Evolutionary conservation across 2,888 invertebrate genomes (phyloP).

Genomic region (Heliconius aoede): DNA sequence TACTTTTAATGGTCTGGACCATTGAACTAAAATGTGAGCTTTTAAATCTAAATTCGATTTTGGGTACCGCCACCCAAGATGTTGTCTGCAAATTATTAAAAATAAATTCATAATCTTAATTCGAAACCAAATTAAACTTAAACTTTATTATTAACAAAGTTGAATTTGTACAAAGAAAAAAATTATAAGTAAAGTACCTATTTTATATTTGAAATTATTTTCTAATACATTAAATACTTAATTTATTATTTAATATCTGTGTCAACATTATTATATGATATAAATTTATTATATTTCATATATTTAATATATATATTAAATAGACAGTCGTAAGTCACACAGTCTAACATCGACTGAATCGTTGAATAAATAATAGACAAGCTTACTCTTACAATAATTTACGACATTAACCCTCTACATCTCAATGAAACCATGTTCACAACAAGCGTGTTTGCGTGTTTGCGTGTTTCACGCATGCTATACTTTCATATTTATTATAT

Average conservation of each 20-base stretch:
- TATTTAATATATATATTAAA: not conserved
- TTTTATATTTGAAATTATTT: too few relatives aligned
- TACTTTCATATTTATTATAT: slow-evolving; percentile 22
- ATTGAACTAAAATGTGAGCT: not conserved
- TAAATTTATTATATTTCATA: not conserved
- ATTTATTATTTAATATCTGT: too few relatives aligned
- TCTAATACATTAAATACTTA: too few relatives aligned
- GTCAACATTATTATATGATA: not conserved
- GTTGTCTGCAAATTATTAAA: not conserved
- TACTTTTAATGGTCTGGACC: not conserved
- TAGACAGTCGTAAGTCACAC: too few relatives aligned
- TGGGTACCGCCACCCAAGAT: not conserved
- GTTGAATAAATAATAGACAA: not conserved
- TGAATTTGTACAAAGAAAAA: too few relatives aligned
- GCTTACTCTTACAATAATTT: not conserved
- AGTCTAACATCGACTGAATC: not conserved
- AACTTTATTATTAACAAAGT: too few relatives aligned
- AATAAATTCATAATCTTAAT: not conserved
- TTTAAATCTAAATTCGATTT: not conserved
- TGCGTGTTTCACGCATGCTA: slow-evolving; percentile 1
- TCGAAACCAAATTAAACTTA: too few relatives aligned
- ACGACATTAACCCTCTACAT: not conserved
- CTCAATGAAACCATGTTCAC: not conserved
- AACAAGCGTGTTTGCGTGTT: too few relatives aligned
- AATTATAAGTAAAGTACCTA: too few relatives aligned